phyloP scores from a whole-genome alignment of 2,888 invertebrate genomes.

The Brachycybe producta region DNA sequence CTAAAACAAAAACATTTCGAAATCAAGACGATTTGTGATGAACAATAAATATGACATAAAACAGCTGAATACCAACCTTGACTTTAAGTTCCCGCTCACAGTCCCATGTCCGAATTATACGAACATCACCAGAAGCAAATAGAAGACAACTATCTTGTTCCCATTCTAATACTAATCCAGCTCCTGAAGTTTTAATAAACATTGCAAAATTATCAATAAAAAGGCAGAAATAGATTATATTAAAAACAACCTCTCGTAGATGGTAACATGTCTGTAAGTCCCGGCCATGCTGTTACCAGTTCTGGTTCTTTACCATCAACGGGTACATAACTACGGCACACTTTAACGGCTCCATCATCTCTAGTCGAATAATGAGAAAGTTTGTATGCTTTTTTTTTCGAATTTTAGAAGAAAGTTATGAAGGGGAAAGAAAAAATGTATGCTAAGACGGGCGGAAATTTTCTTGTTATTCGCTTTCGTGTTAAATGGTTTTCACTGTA shows the following conservation, averaged over 20 bases:
- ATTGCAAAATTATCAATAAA: too few species aligned
- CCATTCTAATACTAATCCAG: constrained; percentile 69
- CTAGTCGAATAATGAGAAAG: too few species aligned
- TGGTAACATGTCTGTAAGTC: constrained; percentile 50
- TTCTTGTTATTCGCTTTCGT: too few species aligned
- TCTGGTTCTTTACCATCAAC: constrained; percentile 36
- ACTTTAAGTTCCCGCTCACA: constrained; percentile 61
- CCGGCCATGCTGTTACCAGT: constrained; percentile 74
- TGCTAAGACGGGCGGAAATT: too few species aligned
- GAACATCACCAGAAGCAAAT: constrained; percentile 64
- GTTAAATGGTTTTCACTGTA: too few species aligned
- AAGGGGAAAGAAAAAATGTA: too few species aligned
- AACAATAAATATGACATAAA: too few species aligned
- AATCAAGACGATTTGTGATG: neutral
- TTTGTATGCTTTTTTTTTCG: too few species aligned
- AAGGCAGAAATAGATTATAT: too few species aligned
- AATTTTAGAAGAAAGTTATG: too few species aligned
- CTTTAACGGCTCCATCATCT: constrained; percentile 61
- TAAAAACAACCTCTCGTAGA: constrained; percentile 31
- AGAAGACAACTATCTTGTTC: constrained; percentile 63
- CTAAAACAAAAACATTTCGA: constrained; percentile 23
- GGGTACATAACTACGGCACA: constrained; percentile 45
- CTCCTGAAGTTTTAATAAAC: too few species aligned
- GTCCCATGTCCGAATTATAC: constrained; percentile 75
- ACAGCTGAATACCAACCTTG: too few species aligned